A percentile compares a stretch with the other conserved stretches of the same genome.
These are phyloP conservation scores for Zootermopsis nevadensis DNA, from an alignment of 2,888 invertebrate genomes.

Conservation along the genomic window DNA sequence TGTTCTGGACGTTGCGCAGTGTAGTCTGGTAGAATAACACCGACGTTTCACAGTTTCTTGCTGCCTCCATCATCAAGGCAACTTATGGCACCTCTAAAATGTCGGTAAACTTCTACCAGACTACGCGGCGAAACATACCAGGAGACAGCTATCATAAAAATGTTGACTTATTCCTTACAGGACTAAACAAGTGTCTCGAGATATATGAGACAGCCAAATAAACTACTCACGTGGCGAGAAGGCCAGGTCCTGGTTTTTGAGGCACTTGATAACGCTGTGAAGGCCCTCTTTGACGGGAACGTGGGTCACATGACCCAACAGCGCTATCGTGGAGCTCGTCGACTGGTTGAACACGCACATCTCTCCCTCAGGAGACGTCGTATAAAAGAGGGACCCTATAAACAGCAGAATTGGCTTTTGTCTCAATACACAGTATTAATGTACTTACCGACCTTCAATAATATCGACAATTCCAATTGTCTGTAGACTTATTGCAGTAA, in stretches of 20 bases:
- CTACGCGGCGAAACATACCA: neutral
- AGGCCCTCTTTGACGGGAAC: slow-evolving; percentile 39
- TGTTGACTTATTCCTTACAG: neutral
- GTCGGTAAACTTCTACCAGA: too few relatives aligned
- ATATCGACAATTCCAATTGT: too few relatives aligned
- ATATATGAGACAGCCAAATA: neutral
- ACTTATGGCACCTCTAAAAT: too few relatives aligned
- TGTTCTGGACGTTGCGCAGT: too few relatives aligned
- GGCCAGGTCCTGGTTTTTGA: slow-evolving; percentile 36
- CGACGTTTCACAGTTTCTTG: too few relatives aligned
- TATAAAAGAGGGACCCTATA: slow-evolving; percentile 28
- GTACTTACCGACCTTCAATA: too few relatives aligned
- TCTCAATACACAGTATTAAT: too few relatives aligned
- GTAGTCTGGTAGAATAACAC: too few relatives aligned
- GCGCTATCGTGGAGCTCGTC: neutral
- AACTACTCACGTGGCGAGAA: slow-evolving; percentile 25
- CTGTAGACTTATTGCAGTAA: too few relatives aligned
- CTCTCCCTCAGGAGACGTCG: slow-evolving; percentile 31
- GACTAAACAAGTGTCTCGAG: neutral
- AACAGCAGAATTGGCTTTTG: neutral
- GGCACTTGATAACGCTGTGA: slow-evolving; percentile 40
- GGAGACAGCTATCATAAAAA: too few relatives aligned
- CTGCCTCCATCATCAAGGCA: too few relatives aligned
- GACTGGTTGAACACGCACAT: slow-evolving; percentile 20
- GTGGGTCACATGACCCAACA: slow-evolving; percentile 36